Evolutionary conservation across 2,113 vertebrate species (phyloP), one percentile per base, ranked within the genome.

Genomic region (Xyrauchen texanus): DNA sequence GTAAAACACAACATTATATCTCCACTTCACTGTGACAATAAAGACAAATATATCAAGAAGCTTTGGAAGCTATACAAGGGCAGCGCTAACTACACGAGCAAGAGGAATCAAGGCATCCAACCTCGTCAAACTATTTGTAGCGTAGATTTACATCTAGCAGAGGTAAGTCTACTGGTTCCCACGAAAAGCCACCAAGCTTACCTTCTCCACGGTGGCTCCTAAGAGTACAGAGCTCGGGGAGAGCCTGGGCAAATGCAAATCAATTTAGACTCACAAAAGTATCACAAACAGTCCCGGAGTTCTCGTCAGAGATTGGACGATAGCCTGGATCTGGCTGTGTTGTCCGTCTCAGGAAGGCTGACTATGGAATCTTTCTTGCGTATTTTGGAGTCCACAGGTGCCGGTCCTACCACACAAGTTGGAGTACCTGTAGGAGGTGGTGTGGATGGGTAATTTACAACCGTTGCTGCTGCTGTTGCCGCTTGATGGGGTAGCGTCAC

Each of bases 241-340:
- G 21, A 51, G 10, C 49, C 44, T 34, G 10, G 52, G 57, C 52
- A 45, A 71, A 44, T 12, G 63, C 44, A 11, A 65, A 52, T 21
- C 1, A 68, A 70, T 13, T 10, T 15, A 52, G 44, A 82, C 75
- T 66, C 63, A 52, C 51, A 73, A 67, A 61, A 68, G 63, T 81
- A 47, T 65, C 52, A 51, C 16, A 60, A 42, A 78, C 4, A 49
- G 45, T 46, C 21, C 60, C 57, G 75, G n/a, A 61, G 71, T 75
- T 81, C 87, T 91, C 94, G 96, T 98, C 97, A 98, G 95, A 98
- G 97, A 90, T 98, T 97, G 92, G 96, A 98, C 80, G 97, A 96
- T 79, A 98, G 94, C 92, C 95, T 92, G 80, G 95, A 95, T 93
- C 95, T 95, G 87, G 94, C 91, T 7, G 76, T 67, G 46, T 94